These are phyloP conservation scores for Selenia dentaria DNA, from an alignment of 2,888 invertebrate species.

Conservation along the genomic window DNA sequence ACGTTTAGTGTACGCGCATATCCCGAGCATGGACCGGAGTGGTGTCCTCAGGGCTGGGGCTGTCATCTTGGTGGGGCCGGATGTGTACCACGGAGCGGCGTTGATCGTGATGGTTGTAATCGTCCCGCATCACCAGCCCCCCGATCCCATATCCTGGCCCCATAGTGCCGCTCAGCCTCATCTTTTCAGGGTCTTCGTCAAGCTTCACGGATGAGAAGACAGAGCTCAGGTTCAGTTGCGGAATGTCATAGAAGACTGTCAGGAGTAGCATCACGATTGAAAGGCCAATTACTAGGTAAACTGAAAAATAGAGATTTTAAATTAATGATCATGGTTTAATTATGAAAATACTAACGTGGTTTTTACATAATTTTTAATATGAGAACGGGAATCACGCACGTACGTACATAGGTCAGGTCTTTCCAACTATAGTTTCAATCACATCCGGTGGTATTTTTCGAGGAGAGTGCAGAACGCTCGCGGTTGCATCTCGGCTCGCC, in stretches of 20 bases:
- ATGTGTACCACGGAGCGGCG: conserved; percentile 87
- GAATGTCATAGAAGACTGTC: conserved; percentile 95
- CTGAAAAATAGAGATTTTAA: conserved; percentile 82
- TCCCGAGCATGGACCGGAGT: conserved; percentile 86
- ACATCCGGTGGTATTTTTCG: too few species aligned
- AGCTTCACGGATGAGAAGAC: conserved; percentile 88
- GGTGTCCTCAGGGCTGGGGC: conserved; percentile 89
- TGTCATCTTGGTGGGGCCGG: conserved; percentile 86
- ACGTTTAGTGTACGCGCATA: conserved; percentile 78
- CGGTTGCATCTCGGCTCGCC: too few species aligned
- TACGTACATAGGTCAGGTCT: too few species aligned
- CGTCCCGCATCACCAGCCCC: conserved; percentile 75
- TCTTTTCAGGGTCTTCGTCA: conserved; percentile 87
- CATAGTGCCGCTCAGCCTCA: conserved; percentile 85
- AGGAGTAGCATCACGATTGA: conserved; percentile 93
- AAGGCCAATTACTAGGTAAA: conserved; percentile 91
- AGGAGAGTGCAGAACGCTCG: too few species aligned
- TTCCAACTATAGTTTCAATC: too few species aligned
- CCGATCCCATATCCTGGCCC: conserved; percentile 76
- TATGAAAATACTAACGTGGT: too few species aligned
- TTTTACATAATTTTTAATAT: too few species aligned
- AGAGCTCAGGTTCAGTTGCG: conserved; percentile 92
- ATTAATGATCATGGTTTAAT: too few species aligned
- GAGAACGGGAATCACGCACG: too few species aligned
- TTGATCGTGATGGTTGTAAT: conserved; percentile 78